Evolutionary conservation across 2,888 invertebrate species (phyloP).

Genomic region (Coelinius sp.): DNA sequence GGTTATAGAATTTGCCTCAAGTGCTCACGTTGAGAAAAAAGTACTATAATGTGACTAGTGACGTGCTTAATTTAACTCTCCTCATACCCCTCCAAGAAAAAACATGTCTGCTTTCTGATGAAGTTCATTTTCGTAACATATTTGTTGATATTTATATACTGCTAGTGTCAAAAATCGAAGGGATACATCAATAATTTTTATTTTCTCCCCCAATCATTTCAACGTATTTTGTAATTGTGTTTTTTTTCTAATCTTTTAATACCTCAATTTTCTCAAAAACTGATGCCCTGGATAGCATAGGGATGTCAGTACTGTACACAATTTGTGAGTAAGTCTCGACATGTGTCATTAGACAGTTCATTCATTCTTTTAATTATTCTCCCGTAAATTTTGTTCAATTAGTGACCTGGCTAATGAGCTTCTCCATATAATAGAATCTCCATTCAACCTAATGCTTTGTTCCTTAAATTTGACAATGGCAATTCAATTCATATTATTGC

Average conservation of each 20-base stretch:
- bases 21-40: constrained; percentile 2
- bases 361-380: constrained; percentile 42
- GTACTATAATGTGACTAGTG: constrained; percentile 10
- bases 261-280: constrained; percentile 44
- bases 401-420: not conserved
- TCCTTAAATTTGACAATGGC: not conserved
- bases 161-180: not conserved
- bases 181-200: not conserved
- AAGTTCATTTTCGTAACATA: constrained; percentile 38
- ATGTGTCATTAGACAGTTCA: constrained; percentile 12
- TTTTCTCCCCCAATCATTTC: not conserved
- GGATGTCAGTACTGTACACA: constrained; percentile 53
- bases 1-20: not conserved
- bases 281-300: constrained; percentile 56
- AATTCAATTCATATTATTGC: constrained; percentile 7
- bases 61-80: constrained; percentile 6
- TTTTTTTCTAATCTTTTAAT: not conserved
- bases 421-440: not conserved
- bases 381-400: not conserved
- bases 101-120: constrained; percentile 50
- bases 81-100: constrained; percentile 16
- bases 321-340: constrained; percentile 58
- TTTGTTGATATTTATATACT: constrained; percentile 1
- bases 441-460: not conserved
- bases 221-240: not conserved